Conservation (phyloP, 2,797 vertebrate species). For the Acrossocheilus fasciatus region DNA sequence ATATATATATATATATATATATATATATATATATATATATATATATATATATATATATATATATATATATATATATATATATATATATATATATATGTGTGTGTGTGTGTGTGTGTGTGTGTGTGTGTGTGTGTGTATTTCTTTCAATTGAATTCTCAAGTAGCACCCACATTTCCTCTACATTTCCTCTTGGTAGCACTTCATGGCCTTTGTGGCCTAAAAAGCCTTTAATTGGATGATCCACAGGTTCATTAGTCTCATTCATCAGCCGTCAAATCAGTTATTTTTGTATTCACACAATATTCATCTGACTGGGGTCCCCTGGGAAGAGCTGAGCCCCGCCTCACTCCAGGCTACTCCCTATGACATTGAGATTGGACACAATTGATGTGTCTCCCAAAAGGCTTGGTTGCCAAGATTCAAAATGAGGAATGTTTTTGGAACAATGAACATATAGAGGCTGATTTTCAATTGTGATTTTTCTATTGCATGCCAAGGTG, state of each 20-base stretch:
- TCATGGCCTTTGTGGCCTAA: conserved; percentile 61
- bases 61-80: too few relatives aligned
- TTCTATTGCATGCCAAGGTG: conserved; percentile 64
- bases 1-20: too few relatives aligned
- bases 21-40: too few relatives aligned
- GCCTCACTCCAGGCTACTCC: conserved; percentile 77
- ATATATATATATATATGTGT: too few relatives aligned
- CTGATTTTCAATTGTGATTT: conserved; percentile 71
- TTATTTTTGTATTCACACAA: conserved; percentile 69
- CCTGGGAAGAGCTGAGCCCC: conserved; percentile 78
- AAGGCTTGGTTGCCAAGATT: conserved; percentile 84
- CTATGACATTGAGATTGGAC: conserved; percentile 83
- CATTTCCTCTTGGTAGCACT: conserved; percentile 47
- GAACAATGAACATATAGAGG: conserved; percentile 81
- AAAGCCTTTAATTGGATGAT: conserved; percentile 58
- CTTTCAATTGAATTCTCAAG: background rate
- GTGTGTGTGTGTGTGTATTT: too few relatives aligned
- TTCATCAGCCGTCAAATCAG: conserved; percentile 60
- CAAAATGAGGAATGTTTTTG: conserved; percentile 83
- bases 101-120: too few relatives aligned
- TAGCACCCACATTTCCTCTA: background rate
- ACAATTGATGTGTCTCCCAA: conserved; percentile 78
- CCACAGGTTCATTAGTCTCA: conserved; percentile 69
- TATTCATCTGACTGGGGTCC: conserved; percentile 64
- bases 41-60: too few relatives aligned